A percentile compares a stretch with the other conserved stretches of the same genome.
These are phyloP conservation scores for Sander lucioperca DNA, from an alignment of 2,113 vertebrate genomes.

Conservation along the genomic window DNA sequence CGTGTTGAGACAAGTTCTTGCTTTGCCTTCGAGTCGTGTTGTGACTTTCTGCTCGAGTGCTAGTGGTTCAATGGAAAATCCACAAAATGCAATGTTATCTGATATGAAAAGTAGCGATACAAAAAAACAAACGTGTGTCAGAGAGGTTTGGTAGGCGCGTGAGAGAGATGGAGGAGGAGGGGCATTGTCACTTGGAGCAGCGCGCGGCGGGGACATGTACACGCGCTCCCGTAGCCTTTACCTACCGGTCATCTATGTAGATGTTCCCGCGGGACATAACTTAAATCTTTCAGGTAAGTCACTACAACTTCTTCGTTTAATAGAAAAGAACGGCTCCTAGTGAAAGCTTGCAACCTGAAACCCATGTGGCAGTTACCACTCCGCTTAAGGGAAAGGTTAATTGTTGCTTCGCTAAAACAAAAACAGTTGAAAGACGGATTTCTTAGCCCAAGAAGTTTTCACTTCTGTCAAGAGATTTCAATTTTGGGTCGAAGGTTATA, in stretches of 20 bases:
- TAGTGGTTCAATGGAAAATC: neutral
- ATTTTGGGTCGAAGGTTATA: neutral
- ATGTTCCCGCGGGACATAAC: neutral
- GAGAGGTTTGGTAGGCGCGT: neutral
- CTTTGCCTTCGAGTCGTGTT: neutral
- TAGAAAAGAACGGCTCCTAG: rapidly evolving
- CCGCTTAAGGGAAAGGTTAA: neutral
- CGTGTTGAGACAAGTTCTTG: slow-evolving; percentile 7
- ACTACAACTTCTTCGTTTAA: neutral
- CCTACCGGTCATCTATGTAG: neutral
- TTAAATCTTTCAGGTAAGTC: slow-evolving; percentile 48
- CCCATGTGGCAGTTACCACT: neutral
- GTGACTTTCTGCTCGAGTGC: rapidly evolving
- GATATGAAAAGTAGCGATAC: neutral
- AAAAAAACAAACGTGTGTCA: neutral
- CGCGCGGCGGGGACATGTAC: slow-evolving; percentile 29
- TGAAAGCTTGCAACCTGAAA: neutral
- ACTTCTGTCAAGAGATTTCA: neutral
- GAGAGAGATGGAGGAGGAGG: slow-evolving; percentile 33
- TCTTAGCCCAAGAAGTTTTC: neutral
- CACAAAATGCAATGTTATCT: neutral
- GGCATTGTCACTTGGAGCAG: slow-evolving; percentile 18
- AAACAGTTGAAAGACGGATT: neutral
- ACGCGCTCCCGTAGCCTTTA: neutral
- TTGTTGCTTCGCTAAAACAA: neutral